Conservation (phyloP, 2,113 vertebrate species). For the Otus sunia region DNA sequence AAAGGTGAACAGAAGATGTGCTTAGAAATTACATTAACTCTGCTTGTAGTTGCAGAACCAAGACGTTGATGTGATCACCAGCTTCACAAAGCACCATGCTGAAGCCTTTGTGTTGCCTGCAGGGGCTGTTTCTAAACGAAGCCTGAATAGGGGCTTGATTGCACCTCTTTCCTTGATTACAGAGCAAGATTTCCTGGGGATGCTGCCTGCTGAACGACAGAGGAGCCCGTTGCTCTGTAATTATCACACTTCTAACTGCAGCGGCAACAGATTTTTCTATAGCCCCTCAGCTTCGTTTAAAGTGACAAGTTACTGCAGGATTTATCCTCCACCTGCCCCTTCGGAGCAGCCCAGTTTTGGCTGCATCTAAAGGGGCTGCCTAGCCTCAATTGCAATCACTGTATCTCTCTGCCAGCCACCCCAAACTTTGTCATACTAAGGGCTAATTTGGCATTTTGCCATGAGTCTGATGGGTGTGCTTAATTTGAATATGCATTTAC, state of each 20-base stretch:
- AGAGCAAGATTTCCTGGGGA: conserved; percentile 80
- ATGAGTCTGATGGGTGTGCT: conserved; percentile 46
- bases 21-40: background rate
- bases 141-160: conserved; percentile 82
- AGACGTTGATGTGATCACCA: background rate
- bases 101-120: conserved; percentile 67
- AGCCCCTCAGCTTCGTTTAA: conserved; percentile 56
- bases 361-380: conserved; percentile 12
- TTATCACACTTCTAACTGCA: conserved; percentile 76
- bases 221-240: conserved; percentile 75
- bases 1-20: background rate
- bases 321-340: conserved; percentile 35
- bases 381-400: background rate
- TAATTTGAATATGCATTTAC: conserved; percentile 66
- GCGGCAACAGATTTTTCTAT: conserved; percentile 71
- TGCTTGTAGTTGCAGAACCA: conserved; percentile 18
- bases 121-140: conserved; percentile 77
- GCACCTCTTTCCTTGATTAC: conserved; percentile 82
- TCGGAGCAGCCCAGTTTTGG: background rate
- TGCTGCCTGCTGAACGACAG: conserved; percentile 77
- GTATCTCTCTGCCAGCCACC: background rate
- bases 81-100: conserved; percentile 46
- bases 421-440: background rate
- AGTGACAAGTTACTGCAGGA: conserved; percentile 43
- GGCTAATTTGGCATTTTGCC: conserved; percentile 58